Conservation (phyloP, 1,140 invertebrate genomes). For the Temnothorax nylanderi region DNA sequence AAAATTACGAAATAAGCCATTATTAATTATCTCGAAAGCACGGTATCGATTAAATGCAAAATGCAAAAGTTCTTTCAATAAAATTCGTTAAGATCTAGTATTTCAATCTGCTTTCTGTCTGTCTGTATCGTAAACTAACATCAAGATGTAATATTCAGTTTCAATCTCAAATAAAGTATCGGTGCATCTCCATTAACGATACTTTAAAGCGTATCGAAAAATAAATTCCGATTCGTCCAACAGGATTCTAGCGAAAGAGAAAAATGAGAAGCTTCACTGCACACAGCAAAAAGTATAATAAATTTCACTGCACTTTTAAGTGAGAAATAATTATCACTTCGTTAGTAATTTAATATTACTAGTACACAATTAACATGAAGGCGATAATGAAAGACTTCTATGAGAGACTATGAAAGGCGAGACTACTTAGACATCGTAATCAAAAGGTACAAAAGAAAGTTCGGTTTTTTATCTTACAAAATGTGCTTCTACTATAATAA, state of each 20-base stretch:
- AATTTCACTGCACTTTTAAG: neutral
- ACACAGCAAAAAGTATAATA: slow-evolving; percentile 1
- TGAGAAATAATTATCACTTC: slow-evolving; percentile 34
- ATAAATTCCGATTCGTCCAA: neutral
- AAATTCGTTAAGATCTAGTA: slow-evolving; percentile 45
- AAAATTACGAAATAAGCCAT: neutral
- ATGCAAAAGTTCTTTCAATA: slow-evolving; percentile 23
- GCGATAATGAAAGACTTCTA: neutral
- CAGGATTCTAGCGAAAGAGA: neutral
- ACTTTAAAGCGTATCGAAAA: slow-evolving; percentile 3
- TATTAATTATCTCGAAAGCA: slow-evolving; percentile 16
- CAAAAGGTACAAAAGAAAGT: neutral
- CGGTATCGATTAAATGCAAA: slow-evolving; percentile 19
- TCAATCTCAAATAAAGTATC: slow-evolving; percentile 35
- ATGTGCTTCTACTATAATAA: slow-evolving; percentile 5
- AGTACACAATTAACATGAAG: neutral
- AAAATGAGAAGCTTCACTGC: neutral
- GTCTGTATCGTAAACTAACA: neutral
- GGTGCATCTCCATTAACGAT: slow-evolving; percentile 7
- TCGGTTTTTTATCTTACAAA: neutral
- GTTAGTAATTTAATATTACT: neutral
- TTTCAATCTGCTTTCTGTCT: slow-evolving; percentile 20
- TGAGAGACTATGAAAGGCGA: neutral
- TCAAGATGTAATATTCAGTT: slow-evolving; percentile 37
- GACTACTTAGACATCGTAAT: neutral